phyloP scores from a whole-genome alignment of 2,888 invertebrate genomes.

The Cerceris rybyensis region DNA sequence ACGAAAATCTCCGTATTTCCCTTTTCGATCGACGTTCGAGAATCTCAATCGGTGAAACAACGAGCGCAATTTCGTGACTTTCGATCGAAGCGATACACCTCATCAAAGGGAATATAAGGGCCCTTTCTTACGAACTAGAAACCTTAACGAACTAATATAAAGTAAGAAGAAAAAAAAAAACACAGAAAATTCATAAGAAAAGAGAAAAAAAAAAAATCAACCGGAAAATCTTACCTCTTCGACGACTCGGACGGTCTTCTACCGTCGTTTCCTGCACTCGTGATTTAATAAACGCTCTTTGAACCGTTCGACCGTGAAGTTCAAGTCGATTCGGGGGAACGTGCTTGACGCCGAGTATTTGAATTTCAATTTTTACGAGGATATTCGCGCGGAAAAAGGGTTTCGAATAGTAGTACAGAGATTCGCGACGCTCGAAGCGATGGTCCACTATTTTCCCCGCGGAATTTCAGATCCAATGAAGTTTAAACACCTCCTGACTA shows the following conservation, averaged over 20 bases:
- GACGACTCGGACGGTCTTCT: too few relatives aligned
- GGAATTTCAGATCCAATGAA: not conserved
- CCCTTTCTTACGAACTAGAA: constrained; percentile 58
- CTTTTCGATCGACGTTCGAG: constrained; percentile 2
- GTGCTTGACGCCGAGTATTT: not conserved
- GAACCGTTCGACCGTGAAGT: constrained; percentile 1
- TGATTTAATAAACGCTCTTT: constrained; percentile 9
- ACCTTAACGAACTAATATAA: constrained; percentile 28
- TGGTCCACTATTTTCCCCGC: constrained; percentile 5
- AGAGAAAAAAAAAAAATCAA: too few relatives aligned
- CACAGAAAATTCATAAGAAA: not conserved
- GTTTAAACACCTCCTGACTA: constrained; percentile 1
- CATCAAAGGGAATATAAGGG: constrained; percentile 67
- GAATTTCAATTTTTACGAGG: too few relatives aligned
- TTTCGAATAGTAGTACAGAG: constrained; percentile 7
- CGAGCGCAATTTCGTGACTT: not conserved
- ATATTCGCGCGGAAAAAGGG: not conserved
- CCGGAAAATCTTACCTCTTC: too few relatives aligned
- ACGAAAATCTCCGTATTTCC: too few relatives aligned
- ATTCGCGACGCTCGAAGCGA: constrained; percentile 19
- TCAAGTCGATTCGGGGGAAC: constrained; percentile 3
- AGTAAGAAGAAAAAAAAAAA: constrained; percentile 13
- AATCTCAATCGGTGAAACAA: too few relatives aligned
- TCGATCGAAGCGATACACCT: constrained; percentile 39
- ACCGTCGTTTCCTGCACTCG: not conserved